phyloP scores from a whole-genome alignment of 2,113 vertebrate species.

The Pipra filicauda region DNA sequence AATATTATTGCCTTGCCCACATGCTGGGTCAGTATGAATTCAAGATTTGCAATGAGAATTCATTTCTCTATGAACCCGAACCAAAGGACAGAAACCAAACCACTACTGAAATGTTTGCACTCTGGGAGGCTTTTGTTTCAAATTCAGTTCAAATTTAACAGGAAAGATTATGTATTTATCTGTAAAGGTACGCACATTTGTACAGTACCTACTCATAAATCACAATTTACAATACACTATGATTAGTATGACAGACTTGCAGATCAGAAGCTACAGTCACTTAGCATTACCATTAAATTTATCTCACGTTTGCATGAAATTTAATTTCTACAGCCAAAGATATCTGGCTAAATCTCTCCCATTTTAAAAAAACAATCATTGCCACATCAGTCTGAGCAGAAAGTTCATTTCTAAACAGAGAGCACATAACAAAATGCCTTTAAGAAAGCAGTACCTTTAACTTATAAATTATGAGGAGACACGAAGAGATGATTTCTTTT shows the following conservation, averaged over 20 bases:
- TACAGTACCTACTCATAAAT: not conserved
- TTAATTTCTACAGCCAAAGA: not conserved
- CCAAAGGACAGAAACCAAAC: not conserved
- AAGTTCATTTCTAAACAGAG: not conserved
- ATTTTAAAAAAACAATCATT: not conserved
- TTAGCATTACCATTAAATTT: not conserved
- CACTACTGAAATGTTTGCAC: not conserved
- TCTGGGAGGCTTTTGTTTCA: not conserved
- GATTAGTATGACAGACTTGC: not conserved
- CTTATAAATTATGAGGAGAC: not conserved
- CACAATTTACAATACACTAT: not conserved
- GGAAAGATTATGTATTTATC: not conserved
- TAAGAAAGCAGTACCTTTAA: not conserved
- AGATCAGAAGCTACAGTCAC: not conserved
- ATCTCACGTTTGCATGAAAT: not conserved
- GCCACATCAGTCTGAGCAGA: not conserved
- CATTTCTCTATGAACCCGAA: not conserved
- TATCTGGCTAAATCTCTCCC: not conserved
- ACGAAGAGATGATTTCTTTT: not conserved
- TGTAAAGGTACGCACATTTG: not conserved
- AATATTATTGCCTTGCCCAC: not conserved
- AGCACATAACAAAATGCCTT: not conserved
- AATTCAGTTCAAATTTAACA: not conserved
- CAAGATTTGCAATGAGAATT: not conserved
- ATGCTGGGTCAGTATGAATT: not conserved